These are phyloP conservation scores for Gryllus bimaculatus DNA, from an alignment of 1,140 invertebrate species.

Conservation along the genomic window DNA sequence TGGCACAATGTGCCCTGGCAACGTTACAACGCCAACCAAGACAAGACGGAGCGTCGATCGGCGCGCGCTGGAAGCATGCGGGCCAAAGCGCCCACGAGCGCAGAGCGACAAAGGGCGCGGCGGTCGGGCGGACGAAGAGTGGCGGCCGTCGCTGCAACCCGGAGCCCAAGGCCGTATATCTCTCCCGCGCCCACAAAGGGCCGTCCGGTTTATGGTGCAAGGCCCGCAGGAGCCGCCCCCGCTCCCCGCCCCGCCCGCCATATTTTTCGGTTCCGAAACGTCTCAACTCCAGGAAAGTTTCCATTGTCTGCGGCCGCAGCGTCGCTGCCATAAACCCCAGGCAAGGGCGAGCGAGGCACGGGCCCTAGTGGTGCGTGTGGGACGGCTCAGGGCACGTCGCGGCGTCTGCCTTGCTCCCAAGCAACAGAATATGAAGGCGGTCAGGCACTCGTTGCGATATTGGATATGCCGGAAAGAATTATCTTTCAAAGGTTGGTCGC, in stretches of 20 bases:
- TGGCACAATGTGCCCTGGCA: no score
- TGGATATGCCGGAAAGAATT: no score
- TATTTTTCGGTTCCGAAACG: conserved; percentile 1
- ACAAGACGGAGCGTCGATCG: no score
- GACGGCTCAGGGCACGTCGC: no score
- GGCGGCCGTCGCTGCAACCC: neutral
- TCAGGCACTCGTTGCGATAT: no score
- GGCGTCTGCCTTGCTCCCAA: no score
- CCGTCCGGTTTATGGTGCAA: neutral
- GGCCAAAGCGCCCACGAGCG: no score
- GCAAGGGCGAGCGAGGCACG: neutral
- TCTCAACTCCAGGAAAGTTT: neutral
- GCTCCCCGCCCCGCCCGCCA: neutral
- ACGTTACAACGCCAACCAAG: no score
- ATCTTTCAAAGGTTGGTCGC: no score
- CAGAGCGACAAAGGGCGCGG: neutral
- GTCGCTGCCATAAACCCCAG: neutral
- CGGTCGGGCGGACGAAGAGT: neutral
- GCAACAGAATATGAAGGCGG: no score
- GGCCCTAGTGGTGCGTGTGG: no score
- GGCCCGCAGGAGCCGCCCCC: neutral
- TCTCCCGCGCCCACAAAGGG: neutral
- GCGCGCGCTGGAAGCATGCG: no score
- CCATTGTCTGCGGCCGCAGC: neutral
- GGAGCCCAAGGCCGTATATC: neutral